Percentiles rank a stretch among this genome's conserved stretches.
phyloP scores from a whole-genome alignment of 2,797 vertebrate species.

The Centropyge bicolor region DNA sequence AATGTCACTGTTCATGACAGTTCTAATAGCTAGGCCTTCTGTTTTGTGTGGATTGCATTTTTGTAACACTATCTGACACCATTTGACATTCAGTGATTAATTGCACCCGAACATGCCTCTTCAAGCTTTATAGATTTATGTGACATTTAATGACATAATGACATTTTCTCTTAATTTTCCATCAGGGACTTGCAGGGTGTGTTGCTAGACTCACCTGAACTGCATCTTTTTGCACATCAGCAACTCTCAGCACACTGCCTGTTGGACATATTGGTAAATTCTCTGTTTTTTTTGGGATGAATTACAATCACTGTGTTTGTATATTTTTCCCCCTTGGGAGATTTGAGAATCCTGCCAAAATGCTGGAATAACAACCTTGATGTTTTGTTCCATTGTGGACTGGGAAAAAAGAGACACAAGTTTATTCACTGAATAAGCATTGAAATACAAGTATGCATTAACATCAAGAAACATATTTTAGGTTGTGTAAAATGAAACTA shows the following conservation, averaged over 20 bases:
- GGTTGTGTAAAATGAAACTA: constrained; percentile 11
- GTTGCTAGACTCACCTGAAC: constrained; percentile 9
- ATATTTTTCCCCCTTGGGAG: not conserved
- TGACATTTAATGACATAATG: constrained; percentile 26
- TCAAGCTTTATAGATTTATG: constrained; percentile 5
- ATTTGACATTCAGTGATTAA: constrained; percentile 12
- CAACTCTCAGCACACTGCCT: constrained; percentile 13
- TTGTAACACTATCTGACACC: not conserved
- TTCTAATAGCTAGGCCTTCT: not conserved
- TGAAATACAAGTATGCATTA: not conserved
- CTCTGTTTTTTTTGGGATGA: constrained; percentile 6
- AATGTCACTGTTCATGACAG: constrained; percentile 8
- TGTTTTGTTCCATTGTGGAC: not conserved
- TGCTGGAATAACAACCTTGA: not conserved
- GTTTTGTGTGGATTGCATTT: not conserved
- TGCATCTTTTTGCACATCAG: constrained; percentile 13
- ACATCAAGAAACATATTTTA: not conserved
- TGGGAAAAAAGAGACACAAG: not conserved
- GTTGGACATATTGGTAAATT: constrained; percentile 4
- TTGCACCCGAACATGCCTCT: not conserved
- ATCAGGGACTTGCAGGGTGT: not conserved
- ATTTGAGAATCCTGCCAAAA: not conserved
- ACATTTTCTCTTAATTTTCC: constrained; percentile 28
- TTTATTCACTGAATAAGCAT: not conserved
- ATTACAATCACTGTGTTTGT: not conserved